Base-by-base conservation (phyloP, 1,140 invertebrate genomes). In the Drosophila subobscura region DNA sequence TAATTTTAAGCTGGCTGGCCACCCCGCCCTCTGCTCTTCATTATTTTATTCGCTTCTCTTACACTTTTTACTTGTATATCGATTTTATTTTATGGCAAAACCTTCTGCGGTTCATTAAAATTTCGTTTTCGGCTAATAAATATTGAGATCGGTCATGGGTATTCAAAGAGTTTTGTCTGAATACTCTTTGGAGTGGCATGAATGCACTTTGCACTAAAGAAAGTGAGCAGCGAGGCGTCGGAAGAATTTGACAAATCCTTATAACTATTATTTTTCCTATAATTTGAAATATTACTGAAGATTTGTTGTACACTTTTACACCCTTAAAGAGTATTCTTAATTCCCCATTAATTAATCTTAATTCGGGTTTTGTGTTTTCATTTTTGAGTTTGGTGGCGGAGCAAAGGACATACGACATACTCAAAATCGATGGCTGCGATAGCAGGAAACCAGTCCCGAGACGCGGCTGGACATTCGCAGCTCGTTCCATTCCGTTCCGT, bases 51-150 rank as follows among this genome's bases (percentile, higher is more conserved):
- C 57, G 60, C 49, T 47, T 37, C 54, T 16, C 40, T 61, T 57
- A 49, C 71, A 55, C 16, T 67, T 76, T 84, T 65, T 73, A 77
- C 71, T 80, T 52, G 33, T 49, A 73, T 77, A 67, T 81, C 67
- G 68, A 77, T 86, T 84, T 86, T 53, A 77, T 77, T 81, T 77
- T 74, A 66, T 80, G 73, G 60, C 16, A 20, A 72, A 70, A 45
- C 78, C 66, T 72, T 64, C 44, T n/a, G 60, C 52, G 67, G 80
- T 85, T 85, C 80, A 85, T 85, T 85, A 85, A 85, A 85, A 85
- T 85, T 83, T 85, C 72, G 72, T 80, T 85, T 84, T 86, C 56
- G 72, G 72, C 77, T 85, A 85, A 85, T 85, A 85, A 85, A 85
- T 85, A 85, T 85, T 66, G 22, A 52, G 67, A 16, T 64, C 16